Base-by-base conservation (phyloP, 2,113 vertebrate species). In the Stercorarius parasiticus region DNA sequence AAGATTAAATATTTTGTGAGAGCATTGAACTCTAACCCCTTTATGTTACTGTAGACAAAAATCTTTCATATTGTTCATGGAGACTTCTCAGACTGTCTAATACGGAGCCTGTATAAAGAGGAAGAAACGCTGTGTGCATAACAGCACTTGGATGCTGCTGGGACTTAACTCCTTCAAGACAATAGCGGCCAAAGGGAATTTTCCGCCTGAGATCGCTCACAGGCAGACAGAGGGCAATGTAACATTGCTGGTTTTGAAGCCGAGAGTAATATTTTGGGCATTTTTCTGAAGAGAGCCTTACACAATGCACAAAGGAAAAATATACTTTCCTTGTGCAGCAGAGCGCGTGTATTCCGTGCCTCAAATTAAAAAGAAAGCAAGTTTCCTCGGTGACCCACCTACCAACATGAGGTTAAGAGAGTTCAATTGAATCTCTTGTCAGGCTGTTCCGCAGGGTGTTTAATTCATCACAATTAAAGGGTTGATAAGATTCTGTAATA, bases 1-100 rank as follows among this genome's bases (percentile, higher is more conserved):
- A 92, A 92, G 95, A 94, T 93, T 94, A 97, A 97, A 92, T 95
- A 95, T 94, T 93, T 94, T 94, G 83, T 91, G 69, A 94, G 78
- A 88, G 82, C 61, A 27, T 80, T 97, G 96, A 96, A 90, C 93
- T 95, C 78, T 94, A 96, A 93, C 97, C 91, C 89, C 74, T 92
- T 95, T 95, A 70, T 88, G 74, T 93, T 91, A 59, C 84, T 90
- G 87, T 70, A 95, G 89, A 88, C 87, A 88, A 93, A 91, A 95
- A 93, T 95, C 84, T 93, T 97, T 94, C 95, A 38, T 95, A 93
- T 50, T 96, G 84, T 95, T 95, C 62, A 0, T 32, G n/a, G 67
- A 91, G 86, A 58, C 89, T 91, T 83, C 89, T 96, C 91, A 97
- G 83, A 59, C 78, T 90, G 81, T 94, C 94, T 94, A 36, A 80